Evolutionary conservation across 2,113 vertebrate genomes (phyloP).

Genomic region (Chinchilla lanigera): DNA sequence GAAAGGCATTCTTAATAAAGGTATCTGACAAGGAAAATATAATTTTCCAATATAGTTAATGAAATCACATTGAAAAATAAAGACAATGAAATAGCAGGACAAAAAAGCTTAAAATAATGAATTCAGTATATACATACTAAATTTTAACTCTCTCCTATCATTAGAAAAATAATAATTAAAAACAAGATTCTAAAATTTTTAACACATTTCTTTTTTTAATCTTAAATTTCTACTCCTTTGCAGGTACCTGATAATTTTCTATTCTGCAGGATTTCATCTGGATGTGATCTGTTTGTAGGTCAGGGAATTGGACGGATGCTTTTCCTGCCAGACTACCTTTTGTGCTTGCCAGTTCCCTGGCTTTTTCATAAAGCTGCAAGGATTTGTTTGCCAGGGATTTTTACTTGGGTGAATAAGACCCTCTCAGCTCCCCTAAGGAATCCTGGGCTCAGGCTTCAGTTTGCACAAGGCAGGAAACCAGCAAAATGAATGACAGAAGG

Average conservation of each 20-base stretch:
- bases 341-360: neutral
- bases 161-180: constrained; percentile 14
- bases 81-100: neutral
- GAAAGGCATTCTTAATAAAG: neutral
- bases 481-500: constrained; percentile 14
- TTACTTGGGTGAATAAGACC: neutral
- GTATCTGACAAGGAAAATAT: constrained; percentile 14
- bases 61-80: constrained; percentile 32
- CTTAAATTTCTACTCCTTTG: neutral
- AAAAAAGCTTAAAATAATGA: neutral
- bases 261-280: neutral
- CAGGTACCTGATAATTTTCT: neutral
- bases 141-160: neutral
- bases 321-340: neutral
- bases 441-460: neutral
- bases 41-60: constrained; percentile 15
- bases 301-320: neutral
- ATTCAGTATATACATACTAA: neutral
- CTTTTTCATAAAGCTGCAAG: neutral
- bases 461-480: constrained; percentile 42
- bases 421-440: neutral
- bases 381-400: constrained; percentile 50
- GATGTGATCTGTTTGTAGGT: neutral
- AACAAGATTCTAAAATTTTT: neutral
- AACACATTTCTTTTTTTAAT: neutral